Conservation (phyloP, 2,113 vertebrate species). For the Balaeniceps rex region DNA sequence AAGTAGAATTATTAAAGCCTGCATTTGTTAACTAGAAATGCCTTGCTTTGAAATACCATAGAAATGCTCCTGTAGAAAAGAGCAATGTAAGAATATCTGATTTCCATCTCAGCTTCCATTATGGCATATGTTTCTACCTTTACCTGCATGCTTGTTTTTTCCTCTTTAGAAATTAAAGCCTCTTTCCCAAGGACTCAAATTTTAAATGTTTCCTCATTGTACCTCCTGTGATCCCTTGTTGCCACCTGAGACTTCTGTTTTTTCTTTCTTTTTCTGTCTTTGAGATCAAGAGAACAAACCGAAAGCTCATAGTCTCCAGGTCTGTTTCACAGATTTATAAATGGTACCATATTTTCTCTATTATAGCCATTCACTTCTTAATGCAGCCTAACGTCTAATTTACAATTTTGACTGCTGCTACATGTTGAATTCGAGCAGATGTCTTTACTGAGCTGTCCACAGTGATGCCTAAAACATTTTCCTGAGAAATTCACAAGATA, state of each 20-base stretch:
- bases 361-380: constrained; percentile 25
- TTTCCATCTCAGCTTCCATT: background rate
- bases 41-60: background rate
- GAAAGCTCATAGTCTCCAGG: background rate
- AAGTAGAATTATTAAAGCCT: background rate
- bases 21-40: background rate
- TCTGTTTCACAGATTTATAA: constrained; percentile 53
- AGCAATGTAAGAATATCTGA: background rate
- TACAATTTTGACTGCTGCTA: constrained; percentile 46
- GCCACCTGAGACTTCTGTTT: background rate
- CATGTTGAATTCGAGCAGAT: constrained; percentile 47
- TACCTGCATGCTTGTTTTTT: background rate
- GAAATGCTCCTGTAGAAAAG: background rate
- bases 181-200: background rate
- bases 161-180: constrained; percentile 21
- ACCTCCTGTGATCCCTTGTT: background rate
- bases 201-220: constrained; percentile 31
- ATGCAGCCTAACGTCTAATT: constrained; percentile 57
- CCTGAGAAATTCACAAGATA: background rate
- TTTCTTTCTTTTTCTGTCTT: constrained; percentile 10
- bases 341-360: constrained; percentile 44
- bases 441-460: constrained; percentile 26
- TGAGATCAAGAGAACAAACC: constrained; percentile 27
- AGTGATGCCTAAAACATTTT: background rate
- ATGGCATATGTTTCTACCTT: background rate